Evolutionary conservation across 2,888 invertebrate species (phyloP), one percentile per base, ranked within the genome.

Genomic region (Lasioglossum marginatum): DNA sequence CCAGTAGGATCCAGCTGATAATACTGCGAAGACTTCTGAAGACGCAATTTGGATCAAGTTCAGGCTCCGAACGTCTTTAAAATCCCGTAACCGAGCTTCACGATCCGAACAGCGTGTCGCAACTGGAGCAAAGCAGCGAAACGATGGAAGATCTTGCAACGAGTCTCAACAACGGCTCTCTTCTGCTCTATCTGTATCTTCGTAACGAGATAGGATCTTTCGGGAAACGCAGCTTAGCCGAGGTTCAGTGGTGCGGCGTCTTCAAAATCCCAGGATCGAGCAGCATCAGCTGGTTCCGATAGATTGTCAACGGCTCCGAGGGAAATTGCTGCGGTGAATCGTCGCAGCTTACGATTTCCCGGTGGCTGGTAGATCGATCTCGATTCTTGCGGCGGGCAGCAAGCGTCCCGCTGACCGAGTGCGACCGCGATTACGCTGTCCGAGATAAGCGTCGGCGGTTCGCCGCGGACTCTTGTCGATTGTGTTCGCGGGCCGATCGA

Each of bases 401-500:
- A 63, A 63, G 63, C 63, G 63, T 66, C 43, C 4, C 74, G 27
- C 63, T 37, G 37, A 34, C 66, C 34, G 66, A 63, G 63, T 23
- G 34, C 66, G 34, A 37, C 66, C 34, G 66, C 66, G 66, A 68
- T 73, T 23, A 52, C 73, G 34, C 31, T 63, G 63, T 63, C 63
- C 63, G 63, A 63, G 66, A 37, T 68, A 37, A 68, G 34, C 66
- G 66, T 19, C 34, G 34, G 66, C 34, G 66, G 66, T 68, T 19
- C 37, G 6, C 10, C 31, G 3, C 48, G 1, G 79, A 48, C 63
- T 34, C 40, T 31, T 63, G 66, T 52, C 23, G 48, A 71, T 68
- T 63, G 63, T 27, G 63, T 31, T 63, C 63, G 31, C 63, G 12
- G 63, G 63, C 63, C 63, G 63, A 63, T 63, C 63, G 23, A 82